Percentiles rank a stretch among this genome's conserved stretches.
Conservation (phyloP, 2,888 invertebrate species). For the Apodemia mormo region DNA sequence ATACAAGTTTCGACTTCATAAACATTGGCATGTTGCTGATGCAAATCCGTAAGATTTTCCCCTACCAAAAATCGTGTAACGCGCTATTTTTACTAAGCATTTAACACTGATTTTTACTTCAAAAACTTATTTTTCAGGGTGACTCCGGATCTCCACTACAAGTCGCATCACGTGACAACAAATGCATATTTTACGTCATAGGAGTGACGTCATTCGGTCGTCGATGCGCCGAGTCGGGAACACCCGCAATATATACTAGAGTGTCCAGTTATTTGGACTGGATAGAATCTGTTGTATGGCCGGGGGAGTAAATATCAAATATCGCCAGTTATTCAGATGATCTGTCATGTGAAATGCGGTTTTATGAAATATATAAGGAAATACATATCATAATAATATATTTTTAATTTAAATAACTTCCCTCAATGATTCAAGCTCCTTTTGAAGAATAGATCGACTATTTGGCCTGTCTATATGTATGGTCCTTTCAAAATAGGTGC, state of each 20-base stretch:
- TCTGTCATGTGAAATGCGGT: too few relatives aligned
- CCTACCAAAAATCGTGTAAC: too few relatives aligned
- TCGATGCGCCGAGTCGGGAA: slow-evolving; percentile 67
- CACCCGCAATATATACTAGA: slow-evolving; percentile 81
- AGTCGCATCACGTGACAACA: slow-evolving; percentile 73
- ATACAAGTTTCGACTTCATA: too few relatives aligned
- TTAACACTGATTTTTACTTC: too few relatives aligned
- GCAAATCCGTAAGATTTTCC: too few relatives aligned
- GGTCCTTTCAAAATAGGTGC: too few relatives aligned
- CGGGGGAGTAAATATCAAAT: slow-evolving; percentile 45
- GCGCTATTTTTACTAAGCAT: too few relatives aligned
- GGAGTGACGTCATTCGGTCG: slow-evolving; percentile 84
- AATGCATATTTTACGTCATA: slow-evolving; percentile 80
- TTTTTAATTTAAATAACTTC: slow-evolving; percentile 26
- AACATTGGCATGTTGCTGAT: too few relatives aligned
- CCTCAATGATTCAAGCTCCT: slow-evolving; percentile 16
- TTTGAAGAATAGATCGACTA: not conserved
- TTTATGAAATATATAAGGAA: not conserved
- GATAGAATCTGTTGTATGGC: slow-evolving; percentile 84
- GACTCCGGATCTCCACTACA: slow-evolving; percentile 89
- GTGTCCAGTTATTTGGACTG: slow-evolving; percentile 80
- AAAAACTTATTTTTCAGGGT: slow-evolving; percentile 70
- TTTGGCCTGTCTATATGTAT: slow-evolving; percentile 18
- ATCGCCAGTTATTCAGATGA: too few relatives aligned
- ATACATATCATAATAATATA: not conserved